These are phyloP conservation scores for Apocheima hispidaria DNA, from an alignment of 2,888 invertebrate genomes.

Conservation along the genomic window DNA sequence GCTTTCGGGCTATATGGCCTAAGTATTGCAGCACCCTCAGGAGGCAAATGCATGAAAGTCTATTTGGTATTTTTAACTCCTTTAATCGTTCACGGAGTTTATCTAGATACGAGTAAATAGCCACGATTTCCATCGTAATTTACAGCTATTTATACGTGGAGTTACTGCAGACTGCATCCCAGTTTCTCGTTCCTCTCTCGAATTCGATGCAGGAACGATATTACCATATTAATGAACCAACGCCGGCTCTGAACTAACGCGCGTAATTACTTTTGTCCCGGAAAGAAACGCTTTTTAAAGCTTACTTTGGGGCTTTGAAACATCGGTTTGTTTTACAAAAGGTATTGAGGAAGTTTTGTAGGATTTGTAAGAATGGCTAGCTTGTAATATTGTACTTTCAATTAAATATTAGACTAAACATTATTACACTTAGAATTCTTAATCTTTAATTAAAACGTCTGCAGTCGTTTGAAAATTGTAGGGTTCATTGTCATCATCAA, in stretches of 20 bases:
- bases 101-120: background rate
- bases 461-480: too few species aligned
- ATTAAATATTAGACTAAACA: too few species aligned
- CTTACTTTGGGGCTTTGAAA: conserved; percentile 32
- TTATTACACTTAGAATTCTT: too few species aligned
- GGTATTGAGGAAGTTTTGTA: conserved; percentile 6
- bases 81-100: too few species aligned
- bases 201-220: conserved; percentile 50
- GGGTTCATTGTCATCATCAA: too few species aligned
- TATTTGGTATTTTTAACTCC: too few species aligned
- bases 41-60: too few species aligned
- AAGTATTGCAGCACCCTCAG: too few species aligned
- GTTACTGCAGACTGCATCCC: conserved; percentile 15
- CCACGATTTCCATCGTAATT: background rate
- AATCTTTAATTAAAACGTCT: too few species aligned
- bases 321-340: conserved; percentile 27
- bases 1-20: too few species aligned
- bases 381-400: too few species aligned
- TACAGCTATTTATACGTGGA: background rate
- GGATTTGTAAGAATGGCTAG: conserved; percentile 14
- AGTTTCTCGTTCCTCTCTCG: conserved; percentile 22
- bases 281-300: conserved; percentile 34
- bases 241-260: conserved; percentile 46
- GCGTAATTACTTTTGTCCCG: conserved; percentile 60
- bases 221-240: conserved; percentile 69